Evolutionary conservation across 30 jellyfish, hydroid and myxozoan species (phyloP).

Genomic region (Turritopsis rubra): DNA sequence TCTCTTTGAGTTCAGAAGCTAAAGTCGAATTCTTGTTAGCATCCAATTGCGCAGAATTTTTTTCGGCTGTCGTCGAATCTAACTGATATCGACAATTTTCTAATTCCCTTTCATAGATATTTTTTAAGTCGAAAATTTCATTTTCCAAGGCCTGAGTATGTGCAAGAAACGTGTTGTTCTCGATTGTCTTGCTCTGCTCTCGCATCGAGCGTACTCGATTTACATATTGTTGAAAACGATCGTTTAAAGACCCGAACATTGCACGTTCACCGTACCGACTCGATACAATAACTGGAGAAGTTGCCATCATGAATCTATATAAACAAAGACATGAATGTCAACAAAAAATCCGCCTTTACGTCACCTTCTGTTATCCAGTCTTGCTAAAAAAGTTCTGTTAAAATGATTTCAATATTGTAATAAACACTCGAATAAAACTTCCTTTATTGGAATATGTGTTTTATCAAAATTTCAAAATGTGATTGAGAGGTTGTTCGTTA

Average conservation of each 20-base stretch:
- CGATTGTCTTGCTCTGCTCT: slow-evolving; percentile 63
- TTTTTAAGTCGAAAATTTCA: slow-evolving; percentile 59
- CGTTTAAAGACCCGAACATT: slow-evolving; percentile 46
- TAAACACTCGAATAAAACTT: background rate
- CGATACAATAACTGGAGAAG: slow-evolving; percentile 55
- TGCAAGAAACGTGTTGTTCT: slow-evolving; percentile 50
- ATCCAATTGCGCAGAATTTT: slow-evolving; percentile 53
- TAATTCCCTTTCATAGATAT: slow-evolving; percentile 67
- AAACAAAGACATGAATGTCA: background rate
- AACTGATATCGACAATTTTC: slow-evolving; percentile 53
- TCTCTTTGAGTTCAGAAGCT: slow-evolving; percentile 67
- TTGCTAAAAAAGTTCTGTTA: background rate
- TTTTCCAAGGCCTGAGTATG: slow-evolving; percentile 63
- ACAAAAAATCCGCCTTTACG: background rate
- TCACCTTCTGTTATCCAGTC: background rate
- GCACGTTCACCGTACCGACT: slow-evolving; percentile 49
- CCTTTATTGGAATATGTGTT: background rate
- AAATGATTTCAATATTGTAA: background rate
- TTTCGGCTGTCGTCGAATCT: slow-evolving; percentile 59
- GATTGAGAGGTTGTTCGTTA: background rate
- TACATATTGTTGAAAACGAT: slow-evolving; percentile 61
- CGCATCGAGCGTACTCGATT: slow-evolving; percentile 67
- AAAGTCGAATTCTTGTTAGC: slow-evolving; percentile 60
- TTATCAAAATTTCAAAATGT: background rate
- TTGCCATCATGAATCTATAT: slow-evolving; percentile 33